These are phyloP conservation scores for Lepus americanus DNA, from an alignment of 2,113 vertebrate genomes.

Conservation along the genomic window DNA sequence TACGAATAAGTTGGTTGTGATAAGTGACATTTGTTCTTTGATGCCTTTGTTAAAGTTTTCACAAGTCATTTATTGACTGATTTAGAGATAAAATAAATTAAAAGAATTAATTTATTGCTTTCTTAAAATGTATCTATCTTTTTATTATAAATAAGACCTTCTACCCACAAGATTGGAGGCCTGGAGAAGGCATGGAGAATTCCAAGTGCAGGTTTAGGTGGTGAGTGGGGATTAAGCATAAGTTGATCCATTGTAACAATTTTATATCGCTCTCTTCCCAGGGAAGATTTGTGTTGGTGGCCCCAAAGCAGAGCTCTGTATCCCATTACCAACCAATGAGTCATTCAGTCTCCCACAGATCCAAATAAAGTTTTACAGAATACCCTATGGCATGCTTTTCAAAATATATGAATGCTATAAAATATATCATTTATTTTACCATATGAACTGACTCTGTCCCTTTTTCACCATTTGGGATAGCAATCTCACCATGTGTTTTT, in stretches of 20 bases:
- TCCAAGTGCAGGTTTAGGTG: neutral
- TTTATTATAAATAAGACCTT: slow-evolving; percentile 40
- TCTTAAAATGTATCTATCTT: slow-evolving; percentile 34
- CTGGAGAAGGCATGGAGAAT: neutral
- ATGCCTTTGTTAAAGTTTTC: slow-evolving; percentile 59
- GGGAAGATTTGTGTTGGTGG: slow-evolving; percentile 77
- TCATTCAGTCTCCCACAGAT: slow-evolving; percentile 81
- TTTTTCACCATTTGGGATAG: slow-evolving; percentile 73
- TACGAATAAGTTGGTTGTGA: slow-evolving; percentile 17
- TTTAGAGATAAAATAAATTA: slow-evolving; percentile 58
- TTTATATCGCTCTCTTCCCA: slow-evolving; percentile 65
- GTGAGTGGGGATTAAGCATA: slow-evolving; percentile 56
- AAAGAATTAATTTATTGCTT: slow-evolving; percentile 33
- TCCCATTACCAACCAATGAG: slow-evolving; percentile 80
- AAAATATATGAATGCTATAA: slow-evolving; percentile 79
- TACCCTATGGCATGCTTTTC: slow-evolving; percentile 78
- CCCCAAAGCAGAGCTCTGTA: slow-evolving; percentile 70
- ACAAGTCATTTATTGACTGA: slow-evolving; percentile 60
- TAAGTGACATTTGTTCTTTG: slow-evolving; percentile 57
- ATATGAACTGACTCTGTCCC: slow-evolving; percentile 64
- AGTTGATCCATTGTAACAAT: slow-evolving; percentile 63
- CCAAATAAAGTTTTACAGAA: slow-evolving; percentile 84
- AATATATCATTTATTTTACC: slow-evolving; percentile 77
- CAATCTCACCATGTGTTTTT: slow-evolving; percentile 76
- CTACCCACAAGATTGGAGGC: neutral